Conservation (phyloP, 2,888 invertebrate genomes). For the Oxytorus armatus region DNA sequence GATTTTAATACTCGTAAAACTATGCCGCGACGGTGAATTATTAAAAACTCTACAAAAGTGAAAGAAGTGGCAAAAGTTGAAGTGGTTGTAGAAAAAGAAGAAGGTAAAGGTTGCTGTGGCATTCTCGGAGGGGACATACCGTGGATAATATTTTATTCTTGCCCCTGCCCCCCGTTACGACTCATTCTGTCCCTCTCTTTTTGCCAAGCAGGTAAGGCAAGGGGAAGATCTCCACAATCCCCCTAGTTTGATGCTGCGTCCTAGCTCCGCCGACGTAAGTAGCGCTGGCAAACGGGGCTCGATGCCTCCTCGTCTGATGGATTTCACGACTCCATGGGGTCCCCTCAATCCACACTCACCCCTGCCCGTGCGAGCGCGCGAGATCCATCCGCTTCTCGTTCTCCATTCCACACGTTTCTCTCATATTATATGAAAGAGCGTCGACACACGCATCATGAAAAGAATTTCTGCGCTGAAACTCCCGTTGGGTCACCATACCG, state of each 20-base stretch:
- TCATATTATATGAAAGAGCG: conserved; percentile 47
- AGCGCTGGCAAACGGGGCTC: conserved; percentile 78
- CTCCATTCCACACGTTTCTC: conserved; percentile 48
- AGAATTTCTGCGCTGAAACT: conserved; percentile 43
- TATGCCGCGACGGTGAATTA: conserved; percentile 13
- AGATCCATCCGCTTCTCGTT: conserved; percentile 56
- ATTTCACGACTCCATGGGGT: conserved; percentile 82
- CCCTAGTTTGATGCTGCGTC: conserved; percentile 76
- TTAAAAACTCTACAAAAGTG: conserved; percentile 10
- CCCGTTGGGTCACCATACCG: conserved; percentile 8
- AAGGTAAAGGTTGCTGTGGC: conserved; percentile 68
- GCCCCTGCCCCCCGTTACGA: conserved; percentile 32
- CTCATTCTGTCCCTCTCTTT: conserved; percentile 43
- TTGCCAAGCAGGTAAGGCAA: conserved; percentile 39
- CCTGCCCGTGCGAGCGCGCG: conserved; percentile 67
- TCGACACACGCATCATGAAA: conserved; percentile 47
- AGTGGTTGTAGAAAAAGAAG: conserved; percentile 61
- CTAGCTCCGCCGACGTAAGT: conserved; percentile 77
- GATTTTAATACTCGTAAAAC: conserved; percentile 2
- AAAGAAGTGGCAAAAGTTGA: conserved; percentile 56
- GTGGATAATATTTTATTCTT: conserved; percentile 81
- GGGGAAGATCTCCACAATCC: conserved; percentile 69
- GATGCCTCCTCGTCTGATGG: conserved; percentile 80
- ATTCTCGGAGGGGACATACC: conserved; percentile 79
- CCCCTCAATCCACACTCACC: conserved; percentile 80